phyloP scores from a whole-genome alignment of 30 jellyfish, hydroid and myxozoan genomes.

The Sanderia malayensis region DNA sequence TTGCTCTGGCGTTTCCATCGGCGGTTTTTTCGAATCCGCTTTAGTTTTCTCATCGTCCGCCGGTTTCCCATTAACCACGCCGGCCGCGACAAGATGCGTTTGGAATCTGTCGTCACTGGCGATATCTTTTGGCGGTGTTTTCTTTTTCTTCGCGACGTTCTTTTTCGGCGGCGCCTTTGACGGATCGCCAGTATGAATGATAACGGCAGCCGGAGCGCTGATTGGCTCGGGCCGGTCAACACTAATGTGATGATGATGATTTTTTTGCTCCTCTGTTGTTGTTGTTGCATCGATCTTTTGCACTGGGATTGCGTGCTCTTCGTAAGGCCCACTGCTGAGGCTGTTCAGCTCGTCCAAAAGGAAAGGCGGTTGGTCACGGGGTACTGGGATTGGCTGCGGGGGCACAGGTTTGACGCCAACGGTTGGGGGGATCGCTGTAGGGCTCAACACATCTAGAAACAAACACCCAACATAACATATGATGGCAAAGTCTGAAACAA shows the following conservation, averaged over 20 bases:
- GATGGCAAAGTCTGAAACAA: no score
- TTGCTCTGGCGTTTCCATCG: constrained; percentile 23
- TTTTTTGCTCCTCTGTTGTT: constrained; percentile 11
- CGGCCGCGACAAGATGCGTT: constrained; percentile 69
- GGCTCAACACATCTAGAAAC: constrained; percentile 61
- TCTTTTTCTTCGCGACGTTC: constrained; percentile 14
- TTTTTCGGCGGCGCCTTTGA: constrained; percentile 26
- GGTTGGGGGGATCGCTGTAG: constrained; percentile 83
- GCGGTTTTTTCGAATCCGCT: constrained; percentile 41
- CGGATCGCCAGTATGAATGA: constrained; percentile 47
- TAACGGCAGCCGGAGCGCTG: constrained; percentile 33
- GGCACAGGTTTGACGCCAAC: constrained; percentile 59
- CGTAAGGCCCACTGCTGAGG: constrained; percentile 42
- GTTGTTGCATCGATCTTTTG: constrained; percentile 25
- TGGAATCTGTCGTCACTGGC: constrained; percentile 65
- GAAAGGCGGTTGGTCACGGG: constrained; percentile 63
- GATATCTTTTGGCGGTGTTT: constrained; percentile 42
- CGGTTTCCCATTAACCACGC: constrained; percentile 36
- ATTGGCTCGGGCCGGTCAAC: constrained; percentile 18
- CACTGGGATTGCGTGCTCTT: constrained; percentile 54
- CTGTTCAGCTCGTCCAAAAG: constrained; percentile 56
- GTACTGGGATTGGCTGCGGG: constrained; percentile 94
- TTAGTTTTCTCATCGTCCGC: constrained; percentile 29
- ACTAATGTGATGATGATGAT: constrained; percentile 9
- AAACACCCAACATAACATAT: no score